Percentiles rank a stretch among this genome's conserved stretches.
These are phyloP conservation scores for Verasper variegatus DNA, from an alignment of 2,113 vertebrate genomes.

Conservation along the genomic window DNA sequence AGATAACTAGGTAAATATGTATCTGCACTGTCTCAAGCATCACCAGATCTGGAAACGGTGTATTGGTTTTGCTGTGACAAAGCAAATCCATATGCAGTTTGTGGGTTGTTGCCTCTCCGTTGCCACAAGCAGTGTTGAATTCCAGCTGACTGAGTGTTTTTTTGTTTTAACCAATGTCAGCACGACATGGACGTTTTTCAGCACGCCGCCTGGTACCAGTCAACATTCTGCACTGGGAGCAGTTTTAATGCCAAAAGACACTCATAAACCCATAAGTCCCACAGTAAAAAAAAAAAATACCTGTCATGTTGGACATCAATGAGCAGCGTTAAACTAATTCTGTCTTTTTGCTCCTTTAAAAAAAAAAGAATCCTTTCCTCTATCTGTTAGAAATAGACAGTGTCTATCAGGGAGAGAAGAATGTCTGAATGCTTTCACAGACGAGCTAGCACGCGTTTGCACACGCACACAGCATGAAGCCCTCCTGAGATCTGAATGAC, in stretches of 20 bases:
- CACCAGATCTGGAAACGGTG: conserved; percentile 24
- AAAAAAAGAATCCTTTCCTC: conserved; percentile 4
- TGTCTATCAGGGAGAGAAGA: conserved; percentile 47
- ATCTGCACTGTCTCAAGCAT: neutral
- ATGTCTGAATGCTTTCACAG: conserved; percentile 71
- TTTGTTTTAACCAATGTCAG: conserved; percentile 66
- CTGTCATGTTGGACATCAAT: conserved; percentile 67
- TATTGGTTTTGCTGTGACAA: conserved; percentile 35
- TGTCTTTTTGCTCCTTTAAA: conserved; percentile 9
- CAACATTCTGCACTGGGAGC: conserved; percentile 39
- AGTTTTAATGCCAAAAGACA: conserved; percentile 50
- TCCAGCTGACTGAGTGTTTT: conserved; percentile 63
- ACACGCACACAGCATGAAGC: conserved; percentile 36
- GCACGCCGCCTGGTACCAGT: conserved; percentile 39
- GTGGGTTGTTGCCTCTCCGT: conserved; percentile 11
- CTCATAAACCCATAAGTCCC: conserved; percentile 47
- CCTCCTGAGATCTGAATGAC: conserved; percentile 76
- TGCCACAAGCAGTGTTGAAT: conserved; percentile 53
- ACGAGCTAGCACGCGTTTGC: conserved; percentile 41
- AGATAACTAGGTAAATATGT: conserved; percentile 46
- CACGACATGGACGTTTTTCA: conserved; percentile 39
- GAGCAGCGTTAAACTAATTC: conserved; percentile 48
- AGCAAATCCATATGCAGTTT: conserved; percentile 51
- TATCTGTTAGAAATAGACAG: conserved; percentile 25
- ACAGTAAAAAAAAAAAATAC: conserved; percentile 23